Conservation (phyloP, 1,140 invertebrate genomes). For the Bombus waltoni region DNA sequence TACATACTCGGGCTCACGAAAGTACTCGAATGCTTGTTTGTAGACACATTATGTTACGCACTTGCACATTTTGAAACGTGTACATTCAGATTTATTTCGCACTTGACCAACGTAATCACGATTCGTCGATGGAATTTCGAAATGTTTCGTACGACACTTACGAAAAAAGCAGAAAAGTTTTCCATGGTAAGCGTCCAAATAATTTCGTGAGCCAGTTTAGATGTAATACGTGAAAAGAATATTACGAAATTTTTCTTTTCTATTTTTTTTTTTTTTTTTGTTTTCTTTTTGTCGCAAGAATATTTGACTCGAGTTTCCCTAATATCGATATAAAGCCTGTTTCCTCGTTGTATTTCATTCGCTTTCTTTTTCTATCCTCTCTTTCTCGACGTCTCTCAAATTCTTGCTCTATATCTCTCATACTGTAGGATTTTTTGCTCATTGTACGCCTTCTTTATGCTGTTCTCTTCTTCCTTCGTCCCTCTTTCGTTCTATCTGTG, state of each 20-base stretch:
- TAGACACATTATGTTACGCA: too few species aligned
- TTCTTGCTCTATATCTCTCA: conserved; percentile 21
- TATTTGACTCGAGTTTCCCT: conserved; percentile 2
- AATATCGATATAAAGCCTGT: not conserved
- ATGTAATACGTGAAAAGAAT: not conserved
- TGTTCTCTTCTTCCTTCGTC: not conserved
- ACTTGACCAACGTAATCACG: too few species aligned
- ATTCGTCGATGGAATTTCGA: too few species aligned
- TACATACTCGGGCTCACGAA: not conserved
- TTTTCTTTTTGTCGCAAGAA: not conserved
- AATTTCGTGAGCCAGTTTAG: not conserved
- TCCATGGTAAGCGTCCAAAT: not conserved
- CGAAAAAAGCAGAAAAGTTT: not conserved
- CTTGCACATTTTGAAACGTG: too few species aligned
- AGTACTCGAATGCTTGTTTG: not conserved
- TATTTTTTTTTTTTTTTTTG: too few species aligned
- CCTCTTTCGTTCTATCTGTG: not conserved
- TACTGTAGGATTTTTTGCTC: not conserved
- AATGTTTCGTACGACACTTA: not conserved
- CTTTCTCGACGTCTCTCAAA: conserved; percentile 11
- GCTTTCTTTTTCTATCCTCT: not conserved
- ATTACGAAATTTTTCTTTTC: not conserved
- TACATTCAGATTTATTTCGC: too few species aligned
- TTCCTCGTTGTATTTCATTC: conserved; percentile 1
- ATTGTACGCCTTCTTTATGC: not conserved